phyloP scores from a whole-genome alignment of 2,888 invertebrate genomes.

The Amiota communis region DNA sequence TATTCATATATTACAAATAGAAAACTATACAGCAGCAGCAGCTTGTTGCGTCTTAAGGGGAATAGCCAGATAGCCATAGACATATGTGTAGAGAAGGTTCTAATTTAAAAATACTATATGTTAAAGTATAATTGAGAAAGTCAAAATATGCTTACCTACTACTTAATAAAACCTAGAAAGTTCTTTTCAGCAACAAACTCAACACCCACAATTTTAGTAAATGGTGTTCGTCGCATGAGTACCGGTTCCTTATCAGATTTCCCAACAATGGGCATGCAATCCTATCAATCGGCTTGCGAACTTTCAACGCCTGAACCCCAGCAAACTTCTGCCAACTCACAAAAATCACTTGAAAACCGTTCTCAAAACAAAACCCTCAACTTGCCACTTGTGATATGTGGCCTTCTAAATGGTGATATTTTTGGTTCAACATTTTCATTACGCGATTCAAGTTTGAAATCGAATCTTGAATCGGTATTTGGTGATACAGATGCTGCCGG shows the following conservation, averaged over 20 bases:
- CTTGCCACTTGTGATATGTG: slow-evolving; percentile 74
- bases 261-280: slow-evolving; percentile 19
- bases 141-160: neutral
- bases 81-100: too few relatives aligned
- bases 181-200: slow-evolving; percentile 2
- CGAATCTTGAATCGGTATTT: neutral
- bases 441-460: slow-evolving; percentile 47
- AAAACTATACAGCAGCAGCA: too few relatives aligned
- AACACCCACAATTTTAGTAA: slow-evolving; percentile 30
- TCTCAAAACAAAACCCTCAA: slow-evolving; percentile 51
- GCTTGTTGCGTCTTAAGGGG: too few relatives aligned
- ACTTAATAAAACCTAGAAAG: neutral
- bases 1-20: neutral
- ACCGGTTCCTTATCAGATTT: slow-evolving; percentile 51
- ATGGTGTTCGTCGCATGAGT: slow-evolving; percentile 52
- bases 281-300: slow-evolving; percentile 35
- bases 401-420: slow-evolving; percentile 72
- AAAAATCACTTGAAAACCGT: neutral
- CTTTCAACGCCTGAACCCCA: neutral
- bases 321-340: neutral
- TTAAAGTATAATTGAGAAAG: too few relatives aligned
- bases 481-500: neutral
- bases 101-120: too few relatives aligned
- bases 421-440: slow-evolving; percentile 62
- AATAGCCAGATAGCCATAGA: too few relatives aligned